Percentiles rank a stretch among this genome's conserved stretches.
Evolutionary conservation across 2,113 vertebrate species (phyloP).

Genomic region (Gambusia holbrooki): DNA sequence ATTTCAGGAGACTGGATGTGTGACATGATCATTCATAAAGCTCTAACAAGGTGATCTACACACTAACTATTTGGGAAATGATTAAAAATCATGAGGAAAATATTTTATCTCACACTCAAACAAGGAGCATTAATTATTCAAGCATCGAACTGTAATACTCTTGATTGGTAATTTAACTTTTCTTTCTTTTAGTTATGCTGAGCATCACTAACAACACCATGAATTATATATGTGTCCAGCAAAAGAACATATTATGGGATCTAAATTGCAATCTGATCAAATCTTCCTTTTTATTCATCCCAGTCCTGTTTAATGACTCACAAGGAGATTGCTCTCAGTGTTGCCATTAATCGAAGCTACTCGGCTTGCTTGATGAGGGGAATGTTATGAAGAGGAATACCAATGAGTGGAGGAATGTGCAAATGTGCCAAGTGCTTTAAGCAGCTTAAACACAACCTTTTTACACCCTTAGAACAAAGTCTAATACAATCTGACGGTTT

Average conservation of each 20-base stretch:
- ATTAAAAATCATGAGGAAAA: constrained; percentile 54
- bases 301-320: constrained; percentile 76
- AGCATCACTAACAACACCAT: constrained; percentile 71
- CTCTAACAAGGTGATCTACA: constrained; percentile 53
- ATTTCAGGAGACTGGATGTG: constrained; percentile 4
- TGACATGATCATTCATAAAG: constrained; percentile 52
- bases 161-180: constrained; percentile 50
- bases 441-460: constrained; percentile 56
- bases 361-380: constrained; percentile 74
- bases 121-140: constrained; percentile 50
- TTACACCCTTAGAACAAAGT: constrained; percentile 50
- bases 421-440: constrained; percentile 45
- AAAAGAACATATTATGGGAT: constrained; percentile 74
- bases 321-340: constrained; percentile 73
- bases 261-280: constrained; percentile 75
- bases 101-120: constrained; percentile 46
- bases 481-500: constrained; percentile 37
- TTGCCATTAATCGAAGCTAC: constrained; percentile 76
- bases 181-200: constrained; percentile 29
- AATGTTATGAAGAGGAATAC: constrained; percentile 77
- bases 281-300: constrained; percentile 78
- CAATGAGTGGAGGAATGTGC: constrained; percentile 71
- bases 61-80: constrained; percentile 10
- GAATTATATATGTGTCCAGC: constrained; percentile 74
- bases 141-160: constrained; percentile 49